Evolutionary conservation across 2,888 invertebrate species (phyloP).

Genomic region (Gasteruption jaculator): DNA sequence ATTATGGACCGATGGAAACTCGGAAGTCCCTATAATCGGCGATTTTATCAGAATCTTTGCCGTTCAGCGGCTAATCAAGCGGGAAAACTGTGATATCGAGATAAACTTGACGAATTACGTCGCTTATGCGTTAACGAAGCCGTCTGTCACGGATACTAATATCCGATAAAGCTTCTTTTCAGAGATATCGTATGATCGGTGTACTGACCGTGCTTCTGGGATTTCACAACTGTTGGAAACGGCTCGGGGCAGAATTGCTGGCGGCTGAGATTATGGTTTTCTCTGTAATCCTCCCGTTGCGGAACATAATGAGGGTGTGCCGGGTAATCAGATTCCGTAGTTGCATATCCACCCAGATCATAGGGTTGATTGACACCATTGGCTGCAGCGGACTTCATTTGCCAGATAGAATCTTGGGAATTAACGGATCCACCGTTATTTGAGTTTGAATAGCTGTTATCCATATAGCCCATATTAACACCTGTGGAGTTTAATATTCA

Average conservation of each 20-base stretch:
- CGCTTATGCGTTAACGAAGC: too few species aligned
- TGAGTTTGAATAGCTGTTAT: conserved; percentile 88
- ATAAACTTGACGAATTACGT: too few species aligned
- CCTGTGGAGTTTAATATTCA: too few species aligned
- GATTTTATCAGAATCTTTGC: too few species aligned
- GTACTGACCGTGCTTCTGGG: conserved; percentile 84
- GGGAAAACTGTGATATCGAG: too few species aligned
- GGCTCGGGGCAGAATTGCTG: conserved; percentile 87
- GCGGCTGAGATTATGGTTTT: conserved; percentile 77
- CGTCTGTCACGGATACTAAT: too few species aligned
- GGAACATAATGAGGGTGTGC: conserved; percentile 75
- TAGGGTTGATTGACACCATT: conserved; percentile 66
- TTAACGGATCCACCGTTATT: conserved; percentile 94
- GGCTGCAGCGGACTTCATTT: conserved; percentile 86
- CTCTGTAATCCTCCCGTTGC: conserved; percentile 69
- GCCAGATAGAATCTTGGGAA: conserved; percentile 92
- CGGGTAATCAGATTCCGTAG: conserved; percentile 75
- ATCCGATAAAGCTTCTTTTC: too few species aligned
- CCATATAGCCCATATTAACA: conserved; percentile 86
- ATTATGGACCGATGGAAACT: too few species aligned
- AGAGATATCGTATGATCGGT: too few species aligned
- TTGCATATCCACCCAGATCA: conserved; percentile 81
- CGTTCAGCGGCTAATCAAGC: too few species aligned
- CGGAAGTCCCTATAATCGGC: too few species aligned
- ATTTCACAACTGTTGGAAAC: conserved; percentile 85